phyloP scores from a whole-genome alignment of 2,888 invertebrate genomes.

The Hoplodrina ambigua region DNA sequence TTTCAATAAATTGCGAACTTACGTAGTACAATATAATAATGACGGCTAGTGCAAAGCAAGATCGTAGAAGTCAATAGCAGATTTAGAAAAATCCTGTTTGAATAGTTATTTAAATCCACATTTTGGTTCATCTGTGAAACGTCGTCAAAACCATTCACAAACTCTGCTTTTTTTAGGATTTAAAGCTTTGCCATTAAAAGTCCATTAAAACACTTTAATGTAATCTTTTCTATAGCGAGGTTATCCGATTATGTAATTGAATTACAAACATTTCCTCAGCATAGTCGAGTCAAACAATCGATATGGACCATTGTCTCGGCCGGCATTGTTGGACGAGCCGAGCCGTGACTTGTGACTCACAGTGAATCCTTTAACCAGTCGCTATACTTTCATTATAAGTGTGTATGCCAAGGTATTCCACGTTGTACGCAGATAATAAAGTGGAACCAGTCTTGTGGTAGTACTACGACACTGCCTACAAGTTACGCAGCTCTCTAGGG shows the following conservation, averaged over 20 bases:
- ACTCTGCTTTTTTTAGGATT: neutral
- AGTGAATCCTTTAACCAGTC: conserved; percentile 54
- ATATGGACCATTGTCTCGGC: conserved; percentile 58
- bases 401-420: conserved; percentile 65
- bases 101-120: neutral
- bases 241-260: conserved; percentile 49
- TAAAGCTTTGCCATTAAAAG: neutral
- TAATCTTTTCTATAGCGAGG: conserved; percentile 13
- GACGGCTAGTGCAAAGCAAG: neutral
- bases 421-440: conserved; percentile 59
- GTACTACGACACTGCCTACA: conserved; percentile 63
- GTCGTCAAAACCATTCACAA: neutral
- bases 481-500: conserved; percentile 55
- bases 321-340: conserved; percentile 51
- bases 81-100: conserved; percentile 30
- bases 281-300: conserved; percentile 57
- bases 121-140: neutral
- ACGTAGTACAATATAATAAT: conserved; percentile 19
- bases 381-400: conserved; percentile 52
- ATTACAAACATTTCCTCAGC: conserved; percentile 50
- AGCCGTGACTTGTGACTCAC: conserved; percentile 56
- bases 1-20: conserved; percentile 43
- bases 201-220: neutral
- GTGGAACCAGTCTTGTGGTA: conserved; percentile 57
- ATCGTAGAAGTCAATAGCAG: neutral